Conservation (phyloP, 2,113 vertebrate genomes). For the Chitala chitala region DNA sequence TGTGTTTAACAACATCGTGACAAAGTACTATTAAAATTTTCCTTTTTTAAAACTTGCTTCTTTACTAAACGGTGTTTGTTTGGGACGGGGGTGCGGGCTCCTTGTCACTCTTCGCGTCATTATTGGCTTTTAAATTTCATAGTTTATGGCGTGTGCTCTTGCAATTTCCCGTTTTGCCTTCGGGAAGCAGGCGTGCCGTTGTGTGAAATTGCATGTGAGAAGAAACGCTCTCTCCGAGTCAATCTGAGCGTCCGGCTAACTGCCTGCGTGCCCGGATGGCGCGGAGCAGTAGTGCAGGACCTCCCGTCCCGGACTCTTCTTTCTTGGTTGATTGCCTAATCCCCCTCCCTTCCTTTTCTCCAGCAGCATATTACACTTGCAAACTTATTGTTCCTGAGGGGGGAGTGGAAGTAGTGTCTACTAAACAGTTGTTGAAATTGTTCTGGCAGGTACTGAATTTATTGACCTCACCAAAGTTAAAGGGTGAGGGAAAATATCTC, state of each 20-base stretch:
- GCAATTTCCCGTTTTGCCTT: slow-evolving; percentile 8
- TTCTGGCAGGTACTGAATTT: neutral
- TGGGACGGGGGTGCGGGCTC: too few relatives aligned
- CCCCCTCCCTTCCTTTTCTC: neutral
- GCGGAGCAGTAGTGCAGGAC: too few relatives aligned
- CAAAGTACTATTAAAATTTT: too few relatives aligned
- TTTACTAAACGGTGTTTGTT: too few relatives aligned
- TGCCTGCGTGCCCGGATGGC: neutral
- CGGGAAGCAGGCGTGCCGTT: neutral
- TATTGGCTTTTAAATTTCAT: too few relatives aligned
- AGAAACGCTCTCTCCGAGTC: neutral
- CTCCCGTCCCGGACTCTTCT: neutral
- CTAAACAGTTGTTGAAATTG: neutral
- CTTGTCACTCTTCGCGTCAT: too few relatives aligned
- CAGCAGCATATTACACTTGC: neutral
- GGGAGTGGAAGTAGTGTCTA: neutral
- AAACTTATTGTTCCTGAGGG: neutral
- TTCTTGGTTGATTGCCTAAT: neutral
- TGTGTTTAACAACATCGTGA: too few relatives aligned
- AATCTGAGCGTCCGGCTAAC: slow-evolving; percentile 19
- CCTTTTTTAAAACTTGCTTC: too few relatives aligned
- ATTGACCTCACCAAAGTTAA: neutral
- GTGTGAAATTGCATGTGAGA: slow-evolving; percentile 19
- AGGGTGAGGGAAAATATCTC: too few relatives aligned
- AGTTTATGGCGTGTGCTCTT: too few relatives aligned